Percentiles rank a stretch among this genome's conserved stretches.
Conservation (phyloP, 2,888 invertebrate genomes). For the Auanema sp. region DNA sequence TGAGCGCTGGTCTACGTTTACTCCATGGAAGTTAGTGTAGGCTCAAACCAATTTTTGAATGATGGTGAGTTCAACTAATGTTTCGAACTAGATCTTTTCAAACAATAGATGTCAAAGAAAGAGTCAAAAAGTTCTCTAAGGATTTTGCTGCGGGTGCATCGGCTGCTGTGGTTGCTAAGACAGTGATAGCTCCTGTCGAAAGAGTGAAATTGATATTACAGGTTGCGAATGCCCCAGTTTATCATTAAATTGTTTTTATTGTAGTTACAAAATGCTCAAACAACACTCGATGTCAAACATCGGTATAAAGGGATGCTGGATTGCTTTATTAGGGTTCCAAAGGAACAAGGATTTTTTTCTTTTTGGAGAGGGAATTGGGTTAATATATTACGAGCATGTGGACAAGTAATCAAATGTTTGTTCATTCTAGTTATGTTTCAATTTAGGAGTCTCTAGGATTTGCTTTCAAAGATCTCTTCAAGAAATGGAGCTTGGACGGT, state of each 20-base stretch:
- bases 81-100: too few relatives aligned
- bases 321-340: slow-evolving; percentile 64
- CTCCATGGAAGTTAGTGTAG: too few relatives aligned
- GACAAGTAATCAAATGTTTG: slow-evolving; percentile 41
- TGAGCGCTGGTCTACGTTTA: too few relatives aligned
- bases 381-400: slow-evolving; percentile 66
- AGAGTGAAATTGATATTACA: slow-evolving; percentile 89
- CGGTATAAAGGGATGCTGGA: slow-evolving; percentile 82
- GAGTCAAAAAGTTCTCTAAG: slow-evolving; percentile 46
- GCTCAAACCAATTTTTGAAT: too few relatives aligned
- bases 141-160: slow-evolving; percentile 74
- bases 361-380: slow-evolving; percentile 70
- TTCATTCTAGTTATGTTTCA: not conserved
- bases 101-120: too few relatives aligned
- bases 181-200: slow-evolving; percentile 91
- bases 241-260: slow-evolving; percentile 20
- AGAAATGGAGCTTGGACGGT: slow-evolving; percentile 47
- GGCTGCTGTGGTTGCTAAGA: slow-evolving; percentile 89
- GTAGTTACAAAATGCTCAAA: slow-evolving; percentile 80
- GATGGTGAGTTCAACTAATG: too few relatives aligned
- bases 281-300: slow-evolving; percentile 74
- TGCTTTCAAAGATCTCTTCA: slow-evolving; percentile 61
- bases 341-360: slow-evolving; percentile 64
- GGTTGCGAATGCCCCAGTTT: slow-evolving; percentile 68
- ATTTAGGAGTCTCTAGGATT: slow-evolving; percentile 58